Evolutionary conservation across 1,140 invertebrate genomes (phyloP).

Genomic region (Rhopalosiphum maidis): DNA sequence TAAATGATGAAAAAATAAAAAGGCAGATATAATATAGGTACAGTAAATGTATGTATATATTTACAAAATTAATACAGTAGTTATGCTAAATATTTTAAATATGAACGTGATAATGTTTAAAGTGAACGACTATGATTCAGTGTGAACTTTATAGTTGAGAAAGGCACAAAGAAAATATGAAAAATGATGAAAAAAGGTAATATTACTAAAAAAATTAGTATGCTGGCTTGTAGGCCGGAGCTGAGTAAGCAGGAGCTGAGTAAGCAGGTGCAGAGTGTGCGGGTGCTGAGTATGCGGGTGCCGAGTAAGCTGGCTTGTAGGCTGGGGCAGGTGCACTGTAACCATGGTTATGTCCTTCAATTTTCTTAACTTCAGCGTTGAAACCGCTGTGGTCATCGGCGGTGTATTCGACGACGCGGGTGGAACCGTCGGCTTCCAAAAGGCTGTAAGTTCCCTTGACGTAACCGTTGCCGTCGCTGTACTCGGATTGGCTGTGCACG

Average conservation of each 20-base stretch:
- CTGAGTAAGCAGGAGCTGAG: background rate
- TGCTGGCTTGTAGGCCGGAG: background rate
- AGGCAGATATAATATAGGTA: background rate
- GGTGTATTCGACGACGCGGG: too few species aligned
- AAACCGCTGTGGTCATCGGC: constrained; percentile 61
- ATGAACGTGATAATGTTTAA: too few species aligned
- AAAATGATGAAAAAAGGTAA: background rate
- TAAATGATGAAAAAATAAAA: background rate
- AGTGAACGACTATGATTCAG: too few species aligned
- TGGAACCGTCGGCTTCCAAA: too few species aligned
- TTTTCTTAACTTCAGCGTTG: constrained; percentile 60
- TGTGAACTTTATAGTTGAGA: background rate
- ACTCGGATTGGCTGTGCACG: too few species aligned
- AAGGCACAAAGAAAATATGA: background rate
- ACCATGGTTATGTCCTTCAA: constrained; percentile 3
- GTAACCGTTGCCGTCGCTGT: too few species aligned
- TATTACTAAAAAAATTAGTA: background rate
- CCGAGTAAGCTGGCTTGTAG: background rate
- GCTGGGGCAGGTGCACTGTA: background rate
- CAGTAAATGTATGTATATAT: too few species aligned
- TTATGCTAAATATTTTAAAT: too few species aligned
- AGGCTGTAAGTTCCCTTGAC: too few species aligned
- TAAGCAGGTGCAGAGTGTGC: background rate
- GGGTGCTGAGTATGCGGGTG: background rate
- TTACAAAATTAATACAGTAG: too few species aligned